These are phyloP conservation scores for Pseudoips prasinana DNA, from an alignment of 2,888 invertebrate species.

Conservation along the genomic window DNA sequence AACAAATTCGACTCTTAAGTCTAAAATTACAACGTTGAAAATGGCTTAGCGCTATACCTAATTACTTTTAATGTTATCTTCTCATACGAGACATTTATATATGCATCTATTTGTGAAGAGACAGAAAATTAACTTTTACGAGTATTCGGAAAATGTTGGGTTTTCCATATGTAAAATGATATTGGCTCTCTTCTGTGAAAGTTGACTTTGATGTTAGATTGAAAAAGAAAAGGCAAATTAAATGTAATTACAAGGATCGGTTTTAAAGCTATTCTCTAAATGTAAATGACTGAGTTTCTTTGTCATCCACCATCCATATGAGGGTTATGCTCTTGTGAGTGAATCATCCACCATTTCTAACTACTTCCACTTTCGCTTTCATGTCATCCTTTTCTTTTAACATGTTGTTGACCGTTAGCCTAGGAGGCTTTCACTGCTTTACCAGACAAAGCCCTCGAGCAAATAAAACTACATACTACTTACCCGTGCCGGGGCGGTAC, in stretches of 20 bases:
- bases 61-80: constrained; percentile 75
- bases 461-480: too few relatives aligned
- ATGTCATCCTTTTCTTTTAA: too few relatives aligned
- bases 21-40: constrained; percentile 35
- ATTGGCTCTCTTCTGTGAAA: constrained; percentile 17
- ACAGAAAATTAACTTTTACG: constrained; percentile 69
- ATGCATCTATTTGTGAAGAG: constrained; percentile 56
- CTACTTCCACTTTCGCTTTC: too few relatives aligned
- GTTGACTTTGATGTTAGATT: constrained; percentile 14
- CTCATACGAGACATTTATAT: constrained; percentile 67
- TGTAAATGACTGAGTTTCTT: too few relatives aligned
- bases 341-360: too few relatives aligned
- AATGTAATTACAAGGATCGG: constrained; percentile 19
- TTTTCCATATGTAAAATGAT: constrained; percentile 32
- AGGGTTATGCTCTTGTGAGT: too few relatives aligned
- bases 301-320: too few relatives aligned
- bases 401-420: too few relatives aligned
- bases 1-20: constrained; percentile 32
- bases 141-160: constrained; percentile 20
- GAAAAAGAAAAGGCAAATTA: constrained; percentile 4
- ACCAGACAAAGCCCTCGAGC: too few relatives aligned
- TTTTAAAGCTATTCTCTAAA: too few relatives aligned
- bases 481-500: too few relatives aligned
- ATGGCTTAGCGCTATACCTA: constrained; percentile 39
- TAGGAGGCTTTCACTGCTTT: too few relatives aligned